Evolutionary conservation across 2,797 vertebrate species (phyloP).

Genomic region (Hafferia zeledoni): DNA sequence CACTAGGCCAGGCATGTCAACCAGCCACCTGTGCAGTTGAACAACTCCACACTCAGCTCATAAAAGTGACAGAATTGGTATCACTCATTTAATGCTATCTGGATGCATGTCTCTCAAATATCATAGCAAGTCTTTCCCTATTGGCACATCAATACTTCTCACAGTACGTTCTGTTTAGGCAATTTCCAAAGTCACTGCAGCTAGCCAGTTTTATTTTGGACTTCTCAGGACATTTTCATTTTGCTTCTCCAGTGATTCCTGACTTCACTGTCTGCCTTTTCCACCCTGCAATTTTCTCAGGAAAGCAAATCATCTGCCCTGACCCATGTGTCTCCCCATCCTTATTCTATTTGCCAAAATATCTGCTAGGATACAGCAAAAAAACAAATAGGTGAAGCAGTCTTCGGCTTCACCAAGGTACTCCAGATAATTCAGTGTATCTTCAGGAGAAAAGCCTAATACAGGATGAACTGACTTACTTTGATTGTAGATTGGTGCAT

Average conservation of each 20-base stretch:
- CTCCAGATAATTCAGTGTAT: background rate
- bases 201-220: background rate
- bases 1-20: background rate
- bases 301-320: background rate
- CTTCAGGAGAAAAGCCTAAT: constrained; percentile 38
- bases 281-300: background rate
- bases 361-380: background rate
- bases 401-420: background rate
- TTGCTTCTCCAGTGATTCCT: background rate
- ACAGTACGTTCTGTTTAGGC: background rate
- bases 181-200: background rate
- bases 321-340: background rate
- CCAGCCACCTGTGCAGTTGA: background rate
- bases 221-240: background rate
- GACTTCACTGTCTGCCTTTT: background rate
- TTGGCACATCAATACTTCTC: background rate
- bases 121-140: background rate
- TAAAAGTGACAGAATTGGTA: background rate
- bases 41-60: background rate
- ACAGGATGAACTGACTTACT: constrained; percentile 27
- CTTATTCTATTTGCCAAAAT: background rate
- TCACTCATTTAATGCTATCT: background rate
- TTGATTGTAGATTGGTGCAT: constrained; percentile 49
- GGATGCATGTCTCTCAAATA: background rate
- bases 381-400: background rate